Evolutionary conservation across 2,797 vertebrate genomes (phyloP), one percentile per base, ranked within the genome.

Genomic region (Ambastaia sidthimunki): DNA sequence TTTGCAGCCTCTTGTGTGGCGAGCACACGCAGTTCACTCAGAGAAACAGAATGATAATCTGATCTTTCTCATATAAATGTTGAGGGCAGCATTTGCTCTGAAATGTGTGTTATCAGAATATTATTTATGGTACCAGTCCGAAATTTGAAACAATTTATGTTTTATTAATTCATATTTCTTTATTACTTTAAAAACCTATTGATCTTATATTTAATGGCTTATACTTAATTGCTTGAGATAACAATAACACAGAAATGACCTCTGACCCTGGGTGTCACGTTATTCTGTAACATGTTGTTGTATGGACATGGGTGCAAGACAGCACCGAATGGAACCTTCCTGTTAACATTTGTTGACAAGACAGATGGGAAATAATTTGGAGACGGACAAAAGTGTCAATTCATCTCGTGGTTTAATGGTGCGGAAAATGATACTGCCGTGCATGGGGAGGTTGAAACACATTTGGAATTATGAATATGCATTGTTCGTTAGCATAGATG

Each of bases 361-460:
- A 89, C 92, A 93, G 93, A 93, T 93, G 92, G 91, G 83, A 88
- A 90, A 90, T 76, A 81, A 81, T 88, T 89, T 89, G 87, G 82
- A 86, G 83, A 89, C 83, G 86, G 87, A 90, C 89, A 90, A 90
- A 92, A 91, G 87, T 87, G 89, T 88, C 89, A 87, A 63, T 89
- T 89, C 89, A 90, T 92, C 90, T 93, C 88, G 79, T 86, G 85
- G 91, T 91, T 89, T 91, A 93, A 93, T 92, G 90, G 86, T 90
- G 91, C 85, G 65, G 89, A 83, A 92, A 93, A 93, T 93, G 88
- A 89, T 89, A 86, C 86, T 65, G 88, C 85, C 78, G 83, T 90
- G 91, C 90, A 90, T 86, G 85, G 87, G 84, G 5, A 87, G 86
- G 81, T 86, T 84, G 59, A 84, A 91, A 89, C 86, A 84, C 90